Conservation (phyloP, 1,140 invertebrate genomes). For the Zaprionus africanus region DNA sequence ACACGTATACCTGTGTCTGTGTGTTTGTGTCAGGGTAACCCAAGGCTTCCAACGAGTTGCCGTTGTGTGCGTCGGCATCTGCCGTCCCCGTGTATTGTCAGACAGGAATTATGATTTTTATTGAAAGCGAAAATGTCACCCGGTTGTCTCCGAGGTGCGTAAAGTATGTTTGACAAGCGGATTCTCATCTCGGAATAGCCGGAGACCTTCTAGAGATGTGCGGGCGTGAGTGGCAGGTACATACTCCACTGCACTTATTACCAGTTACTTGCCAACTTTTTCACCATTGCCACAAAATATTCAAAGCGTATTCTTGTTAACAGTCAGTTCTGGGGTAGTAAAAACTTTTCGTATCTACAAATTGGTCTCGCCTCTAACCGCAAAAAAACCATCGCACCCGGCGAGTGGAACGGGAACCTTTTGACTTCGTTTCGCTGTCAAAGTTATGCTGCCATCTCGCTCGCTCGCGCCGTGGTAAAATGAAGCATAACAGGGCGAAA, state of each 20-base stretch:
- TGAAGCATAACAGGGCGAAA: slow-evolving; percentile 69
- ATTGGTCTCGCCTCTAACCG: slow-evolving; percentile 80
- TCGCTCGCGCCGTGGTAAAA: slow-evolving; percentile 45
- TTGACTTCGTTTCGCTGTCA: slow-evolving; percentile 44
- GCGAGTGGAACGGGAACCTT: slow-evolving; percentile 21
- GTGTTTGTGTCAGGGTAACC: slow-evolving; percentile 27
- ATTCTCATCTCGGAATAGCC: slow-evolving; percentile 20
- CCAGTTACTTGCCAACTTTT: slow-evolving; percentile 29
- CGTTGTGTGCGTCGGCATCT: slow-evolving; percentile 19
- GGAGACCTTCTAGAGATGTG: slow-evolving; percentile 15
- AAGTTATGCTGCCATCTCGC: slow-evolving; percentile 31
- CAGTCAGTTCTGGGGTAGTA: slow-evolving; percentile 51
- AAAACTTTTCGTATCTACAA: slow-evolving; percentile 81
- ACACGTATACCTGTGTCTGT: slow-evolving; percentile 13
- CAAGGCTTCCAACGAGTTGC: slow-evolving; percentile 56
- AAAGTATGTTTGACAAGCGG: slow-evolving; percentile 46
- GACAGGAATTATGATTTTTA: slow-evolving; percentile 70
- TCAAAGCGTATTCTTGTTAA: slow-evolving; percentile 76
- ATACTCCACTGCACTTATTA: slow-evolving; percentile 25
- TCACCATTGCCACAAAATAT: slow-evolving; percentile 40
- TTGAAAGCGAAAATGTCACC: slow-evolving; percentile 50
- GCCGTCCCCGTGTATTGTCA: slow-evolving; percentile 41
- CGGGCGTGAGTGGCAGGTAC: not conserved
- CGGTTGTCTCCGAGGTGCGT: slow-evolving; percentile 33
- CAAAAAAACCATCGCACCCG: slow-evolving; percentile 32